Evolutionary conservation across 2,797 vertebrate species (phyloP).

Genomic region (Simalia tracyae): DNA sequence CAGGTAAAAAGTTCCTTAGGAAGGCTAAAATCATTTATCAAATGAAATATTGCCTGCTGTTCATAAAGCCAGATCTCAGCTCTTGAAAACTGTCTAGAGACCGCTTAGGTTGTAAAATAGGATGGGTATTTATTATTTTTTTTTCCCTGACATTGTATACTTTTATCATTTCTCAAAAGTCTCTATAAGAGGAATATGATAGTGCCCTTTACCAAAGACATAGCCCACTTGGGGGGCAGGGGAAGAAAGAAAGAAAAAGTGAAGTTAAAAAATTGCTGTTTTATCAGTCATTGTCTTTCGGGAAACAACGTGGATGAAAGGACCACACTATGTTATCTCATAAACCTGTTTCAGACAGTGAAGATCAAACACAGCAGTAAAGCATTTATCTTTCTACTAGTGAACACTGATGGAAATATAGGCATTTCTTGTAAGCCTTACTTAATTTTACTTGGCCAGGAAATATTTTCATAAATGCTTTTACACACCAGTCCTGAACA

Average conservation of each 20-base stretch:
- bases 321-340: neutral
- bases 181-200: neutral
- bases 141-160: neutral
- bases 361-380: conserved; percentile 14
- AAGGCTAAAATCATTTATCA: neutral
- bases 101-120: neutral
- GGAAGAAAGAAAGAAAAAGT: neutral
- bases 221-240: neutral
- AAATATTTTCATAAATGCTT: conserved; percentile 5
- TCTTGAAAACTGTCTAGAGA: neutral
- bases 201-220: conserved; percentile 21
- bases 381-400: conserved; percentile 28
- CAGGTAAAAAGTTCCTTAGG: neutral
- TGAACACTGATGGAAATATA: conserved; percentile 36
- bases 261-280: conserved; percentile 16
- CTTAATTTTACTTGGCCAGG: conserved; percentile 4
- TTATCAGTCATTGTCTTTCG: conserved; percentile 7
- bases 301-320: conserved; percentile 28
- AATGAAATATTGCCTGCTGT: neutral
- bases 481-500: neutral
- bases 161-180: conserved; percentile 9
- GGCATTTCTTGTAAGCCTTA: neutral
- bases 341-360: conserved; percentile 29
- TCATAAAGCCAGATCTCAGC: neutral
- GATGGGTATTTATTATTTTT: neutral